Evolutionary conservation across 2,113 vertebrate species (phyloP), one percentile per base, ranked within the genome.

Genomic region (Neomonachus schauinslandi): DNA sequence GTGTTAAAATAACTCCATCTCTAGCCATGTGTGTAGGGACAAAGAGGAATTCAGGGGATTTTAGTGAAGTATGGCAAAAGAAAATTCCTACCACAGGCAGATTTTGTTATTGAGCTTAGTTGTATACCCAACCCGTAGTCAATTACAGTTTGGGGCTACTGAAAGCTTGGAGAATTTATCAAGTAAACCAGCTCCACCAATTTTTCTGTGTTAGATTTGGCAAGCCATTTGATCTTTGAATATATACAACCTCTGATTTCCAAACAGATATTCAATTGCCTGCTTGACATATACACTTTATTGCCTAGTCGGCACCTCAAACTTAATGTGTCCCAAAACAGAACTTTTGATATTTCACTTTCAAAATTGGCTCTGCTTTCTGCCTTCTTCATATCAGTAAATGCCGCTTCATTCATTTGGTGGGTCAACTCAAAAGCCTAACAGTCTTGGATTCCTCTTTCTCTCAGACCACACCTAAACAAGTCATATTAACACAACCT

Each of bases 1-100:
- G 19, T 67, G n/a, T 89, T 63, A 79, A 83, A 94, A 69, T 91
- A 93, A 89, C n/a, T 51, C 11, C 36, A 92, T 63, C 79, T 87
- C 24, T 4, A 87, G 57, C 2, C n/a, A 89, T 19, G 21, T 67
- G 28, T 53, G 7, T 33, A 90, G n/a, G 15, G 24, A 83, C 26
- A 59, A 96, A 74, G 12, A 95, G 36, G 4, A 4, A 83, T 42
- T n/a, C 67, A 80, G 49, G 53, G 18, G 26, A 93, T 76, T 49
- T 84, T 9, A 90, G 16, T 65, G 28, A 97, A 61, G 10, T 61
- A 74, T 28, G 21, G 8, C 59, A 94, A 87, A 83, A 91, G 63
- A 92, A 88, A 95, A 89, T 92, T 85, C 18, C 72, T 82, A 69
- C 7, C 69, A 81, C 24, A 57, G 51, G 42, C 18, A 92, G n/a